Evolutionary conservation across 2,113 vertebrate species (phyloP).

Genomic region (Carassius carassius): DNA sequence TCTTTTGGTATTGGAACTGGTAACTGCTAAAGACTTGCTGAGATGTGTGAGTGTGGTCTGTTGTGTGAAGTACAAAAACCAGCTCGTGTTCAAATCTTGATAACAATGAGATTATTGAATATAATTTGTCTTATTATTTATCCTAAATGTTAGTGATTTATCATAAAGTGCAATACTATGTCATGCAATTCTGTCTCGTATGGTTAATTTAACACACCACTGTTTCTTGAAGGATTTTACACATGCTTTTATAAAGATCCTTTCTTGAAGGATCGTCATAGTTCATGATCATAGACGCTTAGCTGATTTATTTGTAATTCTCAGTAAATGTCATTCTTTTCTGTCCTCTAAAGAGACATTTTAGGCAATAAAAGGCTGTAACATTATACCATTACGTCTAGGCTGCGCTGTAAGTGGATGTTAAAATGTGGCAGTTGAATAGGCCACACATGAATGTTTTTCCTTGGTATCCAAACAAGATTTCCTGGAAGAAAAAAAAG

Average conservation of each 20-base stretch:
- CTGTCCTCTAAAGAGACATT: neutral
- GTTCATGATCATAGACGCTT: neutral
- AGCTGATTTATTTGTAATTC: neutral
- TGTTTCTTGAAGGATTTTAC: neutral
- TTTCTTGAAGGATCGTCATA: neutral
- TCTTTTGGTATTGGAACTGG: too few species aligned
- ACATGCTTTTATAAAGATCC: neutral
- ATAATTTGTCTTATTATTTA: neutral
- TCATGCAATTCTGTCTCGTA: neutral
- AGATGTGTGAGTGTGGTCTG: neutral
- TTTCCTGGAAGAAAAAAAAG: conserved; percentile 17
- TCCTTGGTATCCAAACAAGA: conserved; percentile 55
- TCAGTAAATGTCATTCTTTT: neutral
- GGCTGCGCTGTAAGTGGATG: conserved; percentile 59
- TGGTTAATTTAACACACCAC: neutral
- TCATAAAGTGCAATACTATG: neutral
- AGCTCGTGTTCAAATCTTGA: neutral
- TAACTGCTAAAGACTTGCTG: neutral
- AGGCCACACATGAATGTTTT: conserved; percentile 67
- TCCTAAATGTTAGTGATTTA: neutral
- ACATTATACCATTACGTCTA: conserved; percentile 9
- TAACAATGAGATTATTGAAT: neutral
- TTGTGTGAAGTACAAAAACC: neutral
- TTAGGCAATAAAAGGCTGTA: neutral
- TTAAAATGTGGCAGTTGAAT: conserved; percentile 61